Base-by-base conservation (phyloP, 2,797 vertebrate species). In the Falco rusticolus region DNA sequence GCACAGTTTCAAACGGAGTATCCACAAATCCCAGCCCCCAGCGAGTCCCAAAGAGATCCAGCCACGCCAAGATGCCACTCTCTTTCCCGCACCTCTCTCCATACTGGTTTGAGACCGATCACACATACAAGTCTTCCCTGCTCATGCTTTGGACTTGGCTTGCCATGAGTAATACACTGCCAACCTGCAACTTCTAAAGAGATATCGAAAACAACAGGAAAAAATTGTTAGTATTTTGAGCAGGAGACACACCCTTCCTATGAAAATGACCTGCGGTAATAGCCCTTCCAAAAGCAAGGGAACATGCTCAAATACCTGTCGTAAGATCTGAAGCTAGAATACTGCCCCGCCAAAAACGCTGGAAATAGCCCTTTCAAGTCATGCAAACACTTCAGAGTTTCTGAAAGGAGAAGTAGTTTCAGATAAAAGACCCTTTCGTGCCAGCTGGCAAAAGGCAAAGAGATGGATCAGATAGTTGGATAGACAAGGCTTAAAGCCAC, bases 381-480 rank as follows among this genome's bases (percentile, higher is more conserved):
- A 69, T 71, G 47, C 59, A 80, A 96, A 94, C 41, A 65, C 72
- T 86, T 93, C 0, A 0, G 69, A 71, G 72, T 70, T 84, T 81
- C 84, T 84, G 84, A 94, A 89, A 70, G 81, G 47, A 93, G 39
- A 94, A 95, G 90, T 70, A 91, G 85, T 70, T 94, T 90, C 84
- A 94, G 82, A 87, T 92, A 93, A 94, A 94, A 93, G 33, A 78
- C 71, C 47, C 16, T 84, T 83, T 76, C 37, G 57, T 74, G 93
- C 87, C 89, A 94, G 83, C 65, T 90, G 78, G 91, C 87, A 87
- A 90, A 92, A 91, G 71, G 48, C 81, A 93, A 91, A 91, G 68
- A 90, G 91, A 94, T 90, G 53, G 86, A 95, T 79, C 64, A 91
- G 89, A 91, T 85, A 93, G 82, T 85, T 77, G 75, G 86, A 93